Evolutionary conservation across 2,888 invertebrate genomes (phyloP).

Genomic region (Branchellion lobata): DNA sequence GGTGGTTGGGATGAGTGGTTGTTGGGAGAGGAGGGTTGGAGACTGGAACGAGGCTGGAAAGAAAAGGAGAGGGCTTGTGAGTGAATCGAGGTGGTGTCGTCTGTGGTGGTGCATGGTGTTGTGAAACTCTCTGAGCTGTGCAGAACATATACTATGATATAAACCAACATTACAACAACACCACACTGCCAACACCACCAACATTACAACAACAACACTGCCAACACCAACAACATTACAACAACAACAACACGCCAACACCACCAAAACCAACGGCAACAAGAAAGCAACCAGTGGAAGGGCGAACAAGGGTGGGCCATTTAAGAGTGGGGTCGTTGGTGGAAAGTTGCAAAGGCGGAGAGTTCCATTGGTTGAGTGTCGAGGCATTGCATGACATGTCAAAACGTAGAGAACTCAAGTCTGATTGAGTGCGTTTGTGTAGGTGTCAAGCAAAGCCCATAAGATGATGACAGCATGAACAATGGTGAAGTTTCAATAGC

Average conservation of each 20-base stretch:
- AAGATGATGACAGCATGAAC: not conserved
- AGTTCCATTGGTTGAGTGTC: constrained; percentile 80
- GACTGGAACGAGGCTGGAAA: not conserved
- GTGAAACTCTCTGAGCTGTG: not conserved
- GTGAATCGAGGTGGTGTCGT: not conserved
- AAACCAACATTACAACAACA: not conserved
- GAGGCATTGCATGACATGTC: constrained; percentile 79
- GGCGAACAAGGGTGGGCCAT: constrained; percentile 16
- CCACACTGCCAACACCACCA: not conserved
- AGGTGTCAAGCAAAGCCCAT: not conserved
- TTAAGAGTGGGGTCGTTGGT: not conserved
- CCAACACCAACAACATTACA: not conserved
- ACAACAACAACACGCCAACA: not conserved
- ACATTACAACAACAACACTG: not conserved
- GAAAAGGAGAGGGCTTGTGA: constrained; percentile 5
- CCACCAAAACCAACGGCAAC: not conserved
- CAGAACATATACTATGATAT: not conserved
- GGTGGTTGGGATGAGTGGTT: not conserved
- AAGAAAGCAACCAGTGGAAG: not conserved
- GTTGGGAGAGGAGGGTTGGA: not conserved
- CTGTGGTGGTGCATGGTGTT: not conserved
- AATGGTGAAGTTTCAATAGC: too few relatives aligned
- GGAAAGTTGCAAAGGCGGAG: constrained; percentile 29
- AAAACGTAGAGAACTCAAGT: constrained; percentile 57
- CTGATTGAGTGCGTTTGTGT: not conserved